Evolutionary conservation across 2,888 invertebrate genomes (phyloP).

Genomic region (Dryobotodes eremita): DNA sequence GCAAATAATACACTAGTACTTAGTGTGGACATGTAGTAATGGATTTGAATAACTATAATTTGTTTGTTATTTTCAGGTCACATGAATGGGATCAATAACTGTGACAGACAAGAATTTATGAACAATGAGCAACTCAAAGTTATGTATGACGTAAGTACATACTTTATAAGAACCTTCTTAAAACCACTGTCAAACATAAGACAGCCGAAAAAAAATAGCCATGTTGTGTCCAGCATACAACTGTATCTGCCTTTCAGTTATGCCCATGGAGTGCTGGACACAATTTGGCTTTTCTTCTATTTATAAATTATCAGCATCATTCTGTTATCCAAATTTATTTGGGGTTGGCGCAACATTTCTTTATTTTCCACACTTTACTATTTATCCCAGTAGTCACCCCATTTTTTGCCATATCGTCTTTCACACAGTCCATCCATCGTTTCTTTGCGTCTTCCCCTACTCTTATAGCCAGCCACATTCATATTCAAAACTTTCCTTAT

Average conservation of each 20-base stretch:
- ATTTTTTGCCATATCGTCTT: background rate
- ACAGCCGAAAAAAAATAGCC: background rate
- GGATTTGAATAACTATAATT: background rate
- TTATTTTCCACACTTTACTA: background rate
- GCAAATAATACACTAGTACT: background rate
- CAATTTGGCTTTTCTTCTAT: background rate
- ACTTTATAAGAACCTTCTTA: too few species aligned
- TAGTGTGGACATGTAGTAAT: background rate
- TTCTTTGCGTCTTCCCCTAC: background rate
- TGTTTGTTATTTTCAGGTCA: constrained; percentile 75
- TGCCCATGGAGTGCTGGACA: background rate
- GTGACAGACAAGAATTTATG: constrained; percentile 85
- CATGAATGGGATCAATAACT: constrained; percentile 83
- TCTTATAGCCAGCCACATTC: background rate
- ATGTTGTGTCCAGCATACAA: background rate
- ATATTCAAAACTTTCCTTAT: background rate
- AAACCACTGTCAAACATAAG: background rate
- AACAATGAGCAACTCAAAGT: constrained; percentile 85
- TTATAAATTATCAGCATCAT: background rate
- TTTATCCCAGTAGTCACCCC: background rate
- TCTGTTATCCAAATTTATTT: too few species aligned
- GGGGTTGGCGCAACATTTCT: too few species aligned
- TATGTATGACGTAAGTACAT: constrained; percentile 84
- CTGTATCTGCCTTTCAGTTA: background rate
- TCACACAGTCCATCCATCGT: background rate